Evolutionary conservation across 2,113 vertebrate species (phyloP), one percentile per base, ranked within the genome.

Genomic region (Psilopsiagon aymara): DNA sequence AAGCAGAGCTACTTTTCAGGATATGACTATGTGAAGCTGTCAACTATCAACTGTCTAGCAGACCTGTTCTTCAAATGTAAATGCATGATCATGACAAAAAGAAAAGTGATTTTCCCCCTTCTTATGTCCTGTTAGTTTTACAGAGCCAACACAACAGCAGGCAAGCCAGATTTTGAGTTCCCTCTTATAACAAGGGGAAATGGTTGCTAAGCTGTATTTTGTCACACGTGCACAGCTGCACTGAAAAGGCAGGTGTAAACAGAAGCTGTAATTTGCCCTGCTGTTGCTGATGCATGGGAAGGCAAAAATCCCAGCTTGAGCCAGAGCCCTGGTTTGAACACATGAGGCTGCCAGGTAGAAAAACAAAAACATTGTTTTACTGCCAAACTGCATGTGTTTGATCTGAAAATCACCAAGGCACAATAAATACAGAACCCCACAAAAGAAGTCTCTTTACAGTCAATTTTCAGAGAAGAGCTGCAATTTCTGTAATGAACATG

Each of bases 251-350:
- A 88, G 92, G 92, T 94, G 86, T 47, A 90, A 93, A 62, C 63
- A 90, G 88, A 93, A 93, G 95, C 64, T 95, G 62, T 85, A 86
- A 93, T 94, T 95, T 95, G 68, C 92, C 90, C 90, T 93, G 85
- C 95, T 96, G 88, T 27, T 94, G 75, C 85, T 93, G 87, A 88
- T 93, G 41, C 82, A 78, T 23, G 51, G 82, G 73, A 83, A 90
- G 78, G 77, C 7, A 57, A 64, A 96, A 86, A 92, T 23, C 88
- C 31, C 93, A 93, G 87, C 87, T 93, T 91, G 95, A 94, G 59
- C 70, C 82, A 82, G 37, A 89, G 66, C 49, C 70, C 17, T 24
- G 39, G 15, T 7, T 6, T 71, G 74, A 87, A 82, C 28, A 52
- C 80, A 83, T 57, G 94, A 91, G 46, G n/a, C 88, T 94, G 57